These are phyloP conservation scores for Drosophila sulfurigaster DNA, from an alignment of 1,140 invertebrate genomes.

Conservation along the genomic window DNA sequence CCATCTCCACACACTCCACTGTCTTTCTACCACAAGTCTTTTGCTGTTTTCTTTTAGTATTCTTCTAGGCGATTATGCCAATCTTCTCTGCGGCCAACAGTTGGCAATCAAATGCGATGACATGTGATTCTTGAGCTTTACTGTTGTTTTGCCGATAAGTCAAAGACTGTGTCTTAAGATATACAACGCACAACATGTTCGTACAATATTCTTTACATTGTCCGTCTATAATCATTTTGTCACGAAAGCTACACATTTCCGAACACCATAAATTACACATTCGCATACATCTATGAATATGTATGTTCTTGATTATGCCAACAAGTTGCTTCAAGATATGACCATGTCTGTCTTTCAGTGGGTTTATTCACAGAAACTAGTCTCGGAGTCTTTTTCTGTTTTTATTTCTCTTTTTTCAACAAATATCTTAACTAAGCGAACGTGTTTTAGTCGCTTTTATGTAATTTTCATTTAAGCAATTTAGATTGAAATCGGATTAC, in stretches of 20 bases:
- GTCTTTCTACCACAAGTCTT: neutral
- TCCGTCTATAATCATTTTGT: constrained; percentile 9
- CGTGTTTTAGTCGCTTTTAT: constrained; percentile 21
- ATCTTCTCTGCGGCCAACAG: constrained; percentile 10
- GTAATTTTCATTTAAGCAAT: constrained; percentile 22
- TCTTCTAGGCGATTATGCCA: constrained; percentile 13
- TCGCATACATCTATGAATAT: neutral
- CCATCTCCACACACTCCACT: neutral
- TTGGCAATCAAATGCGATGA: constrained; percentile 42
- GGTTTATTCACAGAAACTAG: constrained; percentile 19
- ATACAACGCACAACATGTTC: neutral
- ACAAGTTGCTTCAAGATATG: constrained; percentile 7
- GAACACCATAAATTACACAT: constrained; percentile 25
- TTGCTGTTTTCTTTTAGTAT: neutral
- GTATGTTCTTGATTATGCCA: constrained; percentile 28
- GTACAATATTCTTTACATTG: neutral
- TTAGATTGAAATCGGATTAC: constrained; percentile 22
- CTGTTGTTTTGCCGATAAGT: constrained; percentile 24
- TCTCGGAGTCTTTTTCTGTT: constrained; percentile 7
- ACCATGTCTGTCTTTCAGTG: constrained; percentile 27
- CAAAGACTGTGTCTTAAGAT: neutral
- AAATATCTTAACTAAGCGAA: constrained; percentile 15
- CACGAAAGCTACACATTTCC: constrained; percentile 28
- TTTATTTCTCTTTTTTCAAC: neutral
- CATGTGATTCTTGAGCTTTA: constrained; percentile 28